These are phyloP conservation scores for Callocephalon fimbriatum DNA, from an alignment of 2,113 vertebrate genomes.

Conservation along the genomic window DNA sequence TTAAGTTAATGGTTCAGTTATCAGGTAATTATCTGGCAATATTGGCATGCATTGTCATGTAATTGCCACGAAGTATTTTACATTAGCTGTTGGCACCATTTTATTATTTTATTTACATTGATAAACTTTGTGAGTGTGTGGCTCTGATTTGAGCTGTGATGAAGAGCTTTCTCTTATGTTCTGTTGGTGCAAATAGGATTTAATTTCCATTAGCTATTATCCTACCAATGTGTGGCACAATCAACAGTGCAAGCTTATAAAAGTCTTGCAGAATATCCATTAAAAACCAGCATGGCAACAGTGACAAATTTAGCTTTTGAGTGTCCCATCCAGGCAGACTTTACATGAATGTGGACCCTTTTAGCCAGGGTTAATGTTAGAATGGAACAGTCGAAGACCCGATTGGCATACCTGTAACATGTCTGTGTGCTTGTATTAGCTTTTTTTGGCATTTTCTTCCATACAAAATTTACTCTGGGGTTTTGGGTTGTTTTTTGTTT, in stretches of 20 bases:
- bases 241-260: background rate
- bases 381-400: background rate
- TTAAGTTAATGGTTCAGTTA: background rate
- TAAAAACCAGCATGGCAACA: background rate
- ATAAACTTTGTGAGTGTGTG: background rate
- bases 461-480: background rate
- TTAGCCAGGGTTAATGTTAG: background rate
- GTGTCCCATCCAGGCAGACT: background rate
- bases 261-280: background rate
- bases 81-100: background rate
- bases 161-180: background rate
- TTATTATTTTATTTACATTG: background rate
- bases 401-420: background rate
- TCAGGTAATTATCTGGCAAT: background rate
- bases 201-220: background rate
- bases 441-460: background rate
- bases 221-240: background rate
- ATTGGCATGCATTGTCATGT: background rate
- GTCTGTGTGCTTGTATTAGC: accelerated
- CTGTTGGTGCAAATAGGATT: background rate
- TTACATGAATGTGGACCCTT: background rate
- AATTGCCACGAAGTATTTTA: background rate
- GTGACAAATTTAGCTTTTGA: background rate
- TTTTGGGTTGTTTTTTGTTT: background rate
- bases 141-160: background rate